These are phyloP conservation scores for Crypturellus undulatus DNA, from an alignment of 2,113 vertebrate genomes.

Conservation along the genomic window DNA sequence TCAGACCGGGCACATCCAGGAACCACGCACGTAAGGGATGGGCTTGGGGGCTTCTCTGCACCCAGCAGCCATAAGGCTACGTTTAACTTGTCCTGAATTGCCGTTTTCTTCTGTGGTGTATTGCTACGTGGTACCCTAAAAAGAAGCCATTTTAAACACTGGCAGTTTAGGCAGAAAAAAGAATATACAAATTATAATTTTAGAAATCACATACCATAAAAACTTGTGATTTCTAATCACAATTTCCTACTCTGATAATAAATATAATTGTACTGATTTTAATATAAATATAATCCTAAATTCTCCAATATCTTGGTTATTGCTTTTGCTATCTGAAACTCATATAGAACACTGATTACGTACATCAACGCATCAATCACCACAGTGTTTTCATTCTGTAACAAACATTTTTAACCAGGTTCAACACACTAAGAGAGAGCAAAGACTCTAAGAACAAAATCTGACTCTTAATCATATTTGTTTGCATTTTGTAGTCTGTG, in stretches of 20 bases:
- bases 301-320: background rate
- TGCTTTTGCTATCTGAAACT: background rate
- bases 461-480: background rate
- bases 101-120: background rate
- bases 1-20: fast-evolving
- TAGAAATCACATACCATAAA: background rate
- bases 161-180: fast-evolving
- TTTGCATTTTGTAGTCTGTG: background rate
- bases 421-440: background rate
- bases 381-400: background rate
- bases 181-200: background rate
- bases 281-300: background rate
- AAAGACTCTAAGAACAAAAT: background rate
- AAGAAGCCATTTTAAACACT: background rate
- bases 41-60: background rate
- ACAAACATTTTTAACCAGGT: background rate
- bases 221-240: background rate
- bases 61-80: background rate
- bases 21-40: background rate
- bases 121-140: background rate
- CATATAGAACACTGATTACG: background rate
- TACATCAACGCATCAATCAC: background rate
- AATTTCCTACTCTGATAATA: background rate
- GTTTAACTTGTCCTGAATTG: background rate
- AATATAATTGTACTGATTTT: background rate